Evolutionary conservation across 2,888 invertebrate species (phyloP), one percentile per base, ranked within the genome.

Genomic region (Orthosia cruda): DNA sequence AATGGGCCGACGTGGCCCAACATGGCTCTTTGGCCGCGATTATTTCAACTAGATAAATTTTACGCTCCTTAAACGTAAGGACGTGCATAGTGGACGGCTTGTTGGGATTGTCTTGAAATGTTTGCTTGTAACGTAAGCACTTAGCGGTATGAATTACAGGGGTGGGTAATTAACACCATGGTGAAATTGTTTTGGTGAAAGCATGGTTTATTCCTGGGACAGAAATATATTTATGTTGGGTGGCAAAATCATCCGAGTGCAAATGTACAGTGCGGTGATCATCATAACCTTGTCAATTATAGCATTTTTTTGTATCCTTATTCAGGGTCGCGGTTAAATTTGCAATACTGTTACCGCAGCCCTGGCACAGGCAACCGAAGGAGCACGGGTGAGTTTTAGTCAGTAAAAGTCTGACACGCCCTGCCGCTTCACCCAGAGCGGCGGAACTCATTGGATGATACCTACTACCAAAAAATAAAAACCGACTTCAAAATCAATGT

Each of bases 1-100:
- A 93, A 94, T 93, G 91, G 91, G 87, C 83, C 89, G 88, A 89
- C 89, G 91, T 91, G 89, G 89, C 89, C 84, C 89, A 88, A 89
- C 89, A 91, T 91, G 89, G 89, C 89, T 90, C 91, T 89, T 91
- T 90, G 90, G 90, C 92, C 89, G 88, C 93, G 92, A 94, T 94
- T 94, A 94, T 93, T 95, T 94, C 94, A 91, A 92, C 93, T 93
- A 94, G 92, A 95, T 95, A 95, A 93, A 95, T 95, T 93, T 92
- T 91, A 90, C 90, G 91, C 93, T 93, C 90, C 93, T 94, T 94
- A 92, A 93, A 93, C 91, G 90, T 91, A 92, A 93, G 90, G 90
- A 94, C 91, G 93, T 91, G 92, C 87, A 89, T 93, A 93, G 90
- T 91, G 89, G 87, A 84, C 81, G 84, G 81, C 82, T 76, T 74